Evolutionary conservation across 2,888 invertebrate genomes (phyloP), one percentile per base, ranked within the genome.

Genomic region (Cacoxenus indagator): DNA sequence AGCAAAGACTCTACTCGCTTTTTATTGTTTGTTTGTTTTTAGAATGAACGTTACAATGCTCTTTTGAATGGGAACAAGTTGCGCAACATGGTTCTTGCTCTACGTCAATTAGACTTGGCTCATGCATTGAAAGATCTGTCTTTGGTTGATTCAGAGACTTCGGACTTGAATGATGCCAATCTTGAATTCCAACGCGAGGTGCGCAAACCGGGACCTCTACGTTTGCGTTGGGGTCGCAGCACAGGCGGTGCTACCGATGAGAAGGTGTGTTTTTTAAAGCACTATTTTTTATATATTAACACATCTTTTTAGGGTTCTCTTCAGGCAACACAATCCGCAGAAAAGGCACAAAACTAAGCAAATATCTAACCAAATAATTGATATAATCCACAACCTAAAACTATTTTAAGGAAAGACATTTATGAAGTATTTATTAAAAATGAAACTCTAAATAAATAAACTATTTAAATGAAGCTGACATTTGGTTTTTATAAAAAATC

Each of bases 221-320:
- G 87, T 65, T 76, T 88, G 70, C 81, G 88, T 73, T 88, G 87
- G 84, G 88, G 88, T 26, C 87, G 88, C 64, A 87, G 88, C 77
- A 81, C 86, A 69, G 86, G 82, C 31, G 83, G 75, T 4, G 75
- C 75, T 9, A 45, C 70, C 45, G 79, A 79, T 2, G 71, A 70
- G 22, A 82, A 81, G 75, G 82, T 81, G 45, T 9, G n/a, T 19
- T 22, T 9, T 9, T 22, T 19, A 24, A 8, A 8, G 8, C 22
- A 19, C 19, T 14, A 6, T 54, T 54, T 54, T 9, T 1, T 3
- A 22, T 2, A 54, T 54, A 9, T 11, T 26, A 17, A 24, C 24
- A 8, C 1, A 37, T 37, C 14, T 29, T 59, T 59, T 9, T 26
- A 59, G 59, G 37, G 17, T 1, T 3, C 71, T 1, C 31, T 61